phyloP scores from a whole-genome alignment of 1,140 invertebrate genomes.

The Cyrtorhinus lividipennis region DNA sequence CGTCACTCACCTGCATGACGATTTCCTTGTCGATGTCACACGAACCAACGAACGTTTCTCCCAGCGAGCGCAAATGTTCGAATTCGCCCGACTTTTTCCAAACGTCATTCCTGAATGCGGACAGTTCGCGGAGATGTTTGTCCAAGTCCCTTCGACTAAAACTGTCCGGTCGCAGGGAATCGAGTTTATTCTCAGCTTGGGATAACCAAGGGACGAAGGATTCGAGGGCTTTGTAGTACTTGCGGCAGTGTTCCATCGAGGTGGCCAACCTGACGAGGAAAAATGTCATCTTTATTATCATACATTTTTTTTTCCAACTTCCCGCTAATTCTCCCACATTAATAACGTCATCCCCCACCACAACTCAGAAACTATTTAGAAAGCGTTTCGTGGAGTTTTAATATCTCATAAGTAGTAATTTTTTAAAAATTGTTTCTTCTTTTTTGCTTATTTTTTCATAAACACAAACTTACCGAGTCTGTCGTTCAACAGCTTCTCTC shows the following conservation, averaged over 20 bases:
- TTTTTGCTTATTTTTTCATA: no score
- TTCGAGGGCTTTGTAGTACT: slow-evolving; percentile 72
- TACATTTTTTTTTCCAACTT: no score
- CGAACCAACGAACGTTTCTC: slow-evolving; percentile 67
- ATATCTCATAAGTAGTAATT: no score
- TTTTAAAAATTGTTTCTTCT: no score
- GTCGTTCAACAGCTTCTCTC: slow-evolving; percentile 66
- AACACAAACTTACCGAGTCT: slow-evolving; percentile 39
- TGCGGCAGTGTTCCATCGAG: slow-evolving; percentile 66
- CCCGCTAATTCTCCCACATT: no score
- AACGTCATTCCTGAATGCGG: slow-evolving; percentile 74
- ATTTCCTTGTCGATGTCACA: slow-evolving; percentile 84
- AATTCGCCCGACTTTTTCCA: slow-evolving; percentile 86
- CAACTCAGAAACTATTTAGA: no score
- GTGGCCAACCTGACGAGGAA: slow-evolving; percentile 5
- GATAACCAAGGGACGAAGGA: slow-evolving; percentile 76
- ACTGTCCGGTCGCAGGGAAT: slow-evolving; percentile 57
- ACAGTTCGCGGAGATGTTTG: slow-evolving; percentile 75
- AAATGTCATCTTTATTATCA: no score
- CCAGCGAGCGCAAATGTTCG: slow-evolving; percentile 68
- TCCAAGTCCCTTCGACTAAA: slow-evolving; percentile 77
- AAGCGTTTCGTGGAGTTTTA: no score
- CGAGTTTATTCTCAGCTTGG: slow-evolving; percentile 71
- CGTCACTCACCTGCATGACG: slow-evolving; percentile 57
- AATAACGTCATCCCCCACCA: no score